A percentile compares a stretch with the other conserved stretches of the same genome.
Conservation (phyloP, 2,113 vertebrate species). For the Okapia johnstoni region DNA sequence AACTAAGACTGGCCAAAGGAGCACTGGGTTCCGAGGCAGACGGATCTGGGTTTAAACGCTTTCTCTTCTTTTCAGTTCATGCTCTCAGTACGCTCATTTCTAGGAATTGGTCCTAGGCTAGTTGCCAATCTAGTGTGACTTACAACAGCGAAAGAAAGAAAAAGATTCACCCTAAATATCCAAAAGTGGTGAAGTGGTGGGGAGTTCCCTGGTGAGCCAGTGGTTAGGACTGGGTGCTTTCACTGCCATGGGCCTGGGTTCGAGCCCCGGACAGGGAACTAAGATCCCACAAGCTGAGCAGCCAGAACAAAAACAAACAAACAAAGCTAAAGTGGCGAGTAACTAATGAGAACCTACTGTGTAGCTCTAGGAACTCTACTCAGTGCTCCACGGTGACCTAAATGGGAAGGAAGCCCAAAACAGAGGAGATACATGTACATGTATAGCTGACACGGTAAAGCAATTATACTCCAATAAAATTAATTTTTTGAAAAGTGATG, state of each 20-base stretch:
- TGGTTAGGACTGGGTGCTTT: background rate
- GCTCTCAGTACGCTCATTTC: conserved; percentile 1
- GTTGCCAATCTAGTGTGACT: background rate
- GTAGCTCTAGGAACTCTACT: background rate
- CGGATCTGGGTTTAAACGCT: background rate
- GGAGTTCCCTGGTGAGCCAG: background rate
- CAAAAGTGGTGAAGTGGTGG: background rate
- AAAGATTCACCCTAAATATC: background rate
- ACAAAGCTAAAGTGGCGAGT: background rate
- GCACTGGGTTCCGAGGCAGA: background rate
- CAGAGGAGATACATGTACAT: background rate
- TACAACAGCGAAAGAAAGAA: background rate
- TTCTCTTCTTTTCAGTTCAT: background rate
- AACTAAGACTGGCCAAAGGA: background rate
- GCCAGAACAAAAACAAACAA: background rate
- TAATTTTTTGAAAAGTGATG: background rate
- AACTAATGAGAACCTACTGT: background rate
- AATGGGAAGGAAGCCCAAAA: background rate
- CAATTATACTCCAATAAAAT: background rate
- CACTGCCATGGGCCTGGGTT: background rate
- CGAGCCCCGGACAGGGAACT: background rate
- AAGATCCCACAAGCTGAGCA: background rate
- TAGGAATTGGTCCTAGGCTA: background rate
- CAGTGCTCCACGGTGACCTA: background rate
- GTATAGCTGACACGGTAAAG: background rate